These are phyloP conservation scores for Diadema setosum DNA, from an alignment of 35 echinoderm and acorn worm species.

Conservation along the genomic window DNA sequence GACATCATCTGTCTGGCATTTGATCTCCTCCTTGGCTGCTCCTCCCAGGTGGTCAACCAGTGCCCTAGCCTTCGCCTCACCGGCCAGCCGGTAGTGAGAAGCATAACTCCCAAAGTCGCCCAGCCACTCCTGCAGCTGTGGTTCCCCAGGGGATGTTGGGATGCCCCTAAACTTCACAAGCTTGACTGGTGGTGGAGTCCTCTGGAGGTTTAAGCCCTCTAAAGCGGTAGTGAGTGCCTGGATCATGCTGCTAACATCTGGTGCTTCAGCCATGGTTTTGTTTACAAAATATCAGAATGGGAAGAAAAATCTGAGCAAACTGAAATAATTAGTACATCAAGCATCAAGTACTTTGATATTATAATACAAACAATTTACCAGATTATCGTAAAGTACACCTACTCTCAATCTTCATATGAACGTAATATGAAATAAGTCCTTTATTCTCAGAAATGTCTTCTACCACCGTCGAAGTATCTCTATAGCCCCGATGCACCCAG, in stretches of 20 bases:
- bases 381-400: no score
- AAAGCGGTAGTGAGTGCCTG: neutral
- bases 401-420: no score
- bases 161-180: neutral
- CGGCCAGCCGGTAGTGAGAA: neutral
- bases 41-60: neutral
- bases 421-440: no score
- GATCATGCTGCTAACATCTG: neutral
- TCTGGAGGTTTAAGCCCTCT: neutral
- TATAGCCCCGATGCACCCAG: no score
- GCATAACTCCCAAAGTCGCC: constrained; percentile 12
- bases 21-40: neutral
- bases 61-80: neutral
- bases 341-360: no score
- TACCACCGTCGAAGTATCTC: no score
- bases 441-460: no score
- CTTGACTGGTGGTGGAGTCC: neutral
- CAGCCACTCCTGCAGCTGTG: neutral
- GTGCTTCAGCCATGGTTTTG: neutral
- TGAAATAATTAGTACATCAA: no score
- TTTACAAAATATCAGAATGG: neutral
- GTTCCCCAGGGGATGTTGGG: neutral
- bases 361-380: no score
- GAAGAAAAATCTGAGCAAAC: neutral
- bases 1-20: neutral